A percentile compares a stretch with the other conserved stretches of the same genome.
phyloP scores from a whole-genome alignment of 2,797 vertebrate genomes.

The Phataginus tetradactyla region DNA sequence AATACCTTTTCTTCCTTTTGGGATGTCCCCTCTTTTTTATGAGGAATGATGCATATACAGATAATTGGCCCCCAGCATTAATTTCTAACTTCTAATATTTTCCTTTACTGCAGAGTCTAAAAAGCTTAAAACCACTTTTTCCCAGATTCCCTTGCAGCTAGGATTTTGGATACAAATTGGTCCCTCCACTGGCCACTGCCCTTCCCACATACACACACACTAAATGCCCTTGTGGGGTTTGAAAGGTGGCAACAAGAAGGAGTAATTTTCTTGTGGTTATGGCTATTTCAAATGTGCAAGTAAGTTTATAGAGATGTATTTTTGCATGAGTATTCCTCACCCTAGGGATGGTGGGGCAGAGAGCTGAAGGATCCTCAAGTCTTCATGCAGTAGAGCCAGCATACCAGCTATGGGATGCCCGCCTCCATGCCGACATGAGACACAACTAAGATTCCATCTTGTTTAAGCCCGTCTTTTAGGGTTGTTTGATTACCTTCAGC shows the following conservation, averaged over 20 bases:
- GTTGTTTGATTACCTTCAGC: background rate
- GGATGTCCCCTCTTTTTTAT: background rate
- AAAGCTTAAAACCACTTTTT: background rate
- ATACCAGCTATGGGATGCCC: background rate
- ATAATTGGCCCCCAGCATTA: background rate
- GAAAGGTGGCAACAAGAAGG: background rate
- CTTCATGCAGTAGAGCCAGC: background rate
- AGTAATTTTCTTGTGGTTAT: background rate
- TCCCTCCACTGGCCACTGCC: no score
- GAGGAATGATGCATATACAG: background rate
- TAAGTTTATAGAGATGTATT: background rate
- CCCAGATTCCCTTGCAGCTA: conserved; percentile 13
- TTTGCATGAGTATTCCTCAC: background rate
- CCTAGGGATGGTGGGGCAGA: background rate
- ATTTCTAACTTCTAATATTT: background rate
- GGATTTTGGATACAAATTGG: background rate
- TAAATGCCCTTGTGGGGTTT: background rate
- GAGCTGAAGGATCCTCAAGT: background rate
- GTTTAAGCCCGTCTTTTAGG: background rate
- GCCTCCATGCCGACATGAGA: background rate
- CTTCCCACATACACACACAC: no score
- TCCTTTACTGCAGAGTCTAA: background rate
- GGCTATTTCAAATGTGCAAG: background rate
- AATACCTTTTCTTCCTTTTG: background rate
- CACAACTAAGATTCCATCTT: background rate